phyloP scores from a whole-genome alignment of 2,113 vertebrate species.

The Corythaeola cristata region DNA sequence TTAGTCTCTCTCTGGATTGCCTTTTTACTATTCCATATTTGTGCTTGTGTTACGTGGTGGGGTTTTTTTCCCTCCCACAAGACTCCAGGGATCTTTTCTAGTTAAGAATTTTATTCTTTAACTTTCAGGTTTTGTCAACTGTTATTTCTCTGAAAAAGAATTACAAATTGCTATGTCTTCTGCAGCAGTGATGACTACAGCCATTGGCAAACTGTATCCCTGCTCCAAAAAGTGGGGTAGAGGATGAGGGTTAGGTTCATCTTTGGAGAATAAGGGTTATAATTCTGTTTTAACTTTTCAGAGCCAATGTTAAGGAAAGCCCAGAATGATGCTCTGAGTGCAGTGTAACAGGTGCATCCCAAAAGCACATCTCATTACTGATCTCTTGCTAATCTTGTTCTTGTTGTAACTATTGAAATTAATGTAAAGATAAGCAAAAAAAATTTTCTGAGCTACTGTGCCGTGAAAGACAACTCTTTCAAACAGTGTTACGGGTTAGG shows the following conservation, averaged over 20 bases:
- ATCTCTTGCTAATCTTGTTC: background rate
- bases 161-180: background rate
- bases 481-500: background rate
- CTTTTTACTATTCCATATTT: conserved; percentile 36
- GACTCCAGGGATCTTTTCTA: background rate
- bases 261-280: background rate
- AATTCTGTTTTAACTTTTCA: background rate
- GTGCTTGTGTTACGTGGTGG: background rate
- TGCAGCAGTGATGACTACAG: background rate
- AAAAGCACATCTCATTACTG: background rate
- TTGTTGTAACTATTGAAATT: background rate
- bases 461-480: background rate
- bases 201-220: background rate
- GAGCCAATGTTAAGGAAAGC: background rate
- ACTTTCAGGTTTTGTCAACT: background rate
- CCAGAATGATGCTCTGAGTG: background rate
- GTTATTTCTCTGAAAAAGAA: background rate
- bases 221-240: background rate
- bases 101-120: background rate
- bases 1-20: conserved; percentile 26
- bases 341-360: background rate
- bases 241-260: background rate
- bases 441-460: background rate
- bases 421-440: background rate
- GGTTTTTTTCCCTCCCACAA: background rate